Conservation (phyloP, 2,797 vertebrate genomes). For the Coracias cyanogaster region DNA sequence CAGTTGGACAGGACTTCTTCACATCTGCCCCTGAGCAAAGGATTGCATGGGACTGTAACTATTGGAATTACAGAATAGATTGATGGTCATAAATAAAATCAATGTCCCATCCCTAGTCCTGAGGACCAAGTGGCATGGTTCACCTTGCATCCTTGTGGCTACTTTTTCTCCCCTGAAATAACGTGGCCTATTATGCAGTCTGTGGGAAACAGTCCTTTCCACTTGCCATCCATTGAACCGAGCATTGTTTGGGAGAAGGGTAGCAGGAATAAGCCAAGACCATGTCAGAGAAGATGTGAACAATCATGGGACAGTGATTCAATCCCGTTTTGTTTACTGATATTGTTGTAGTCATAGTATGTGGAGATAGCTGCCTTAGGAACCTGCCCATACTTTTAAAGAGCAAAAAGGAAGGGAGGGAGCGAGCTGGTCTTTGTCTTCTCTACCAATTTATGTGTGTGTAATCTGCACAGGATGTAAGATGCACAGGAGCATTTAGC, state of each 20-base stretch:
- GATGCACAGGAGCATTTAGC: not conserved
- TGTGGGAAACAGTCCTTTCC: not conserved
- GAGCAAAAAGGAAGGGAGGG: not conserved
- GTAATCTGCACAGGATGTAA: not conserved
- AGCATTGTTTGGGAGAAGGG: not conserved
- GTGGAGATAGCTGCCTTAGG: not conserved
- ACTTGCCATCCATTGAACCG: not conserved
- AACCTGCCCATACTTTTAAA: not conserved
- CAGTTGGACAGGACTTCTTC: not conserved
- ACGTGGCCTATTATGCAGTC: not conserved
- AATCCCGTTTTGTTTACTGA: not conserved
- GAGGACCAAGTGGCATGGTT: not conserved
- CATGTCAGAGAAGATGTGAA: not conserved
- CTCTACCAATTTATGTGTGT: accelerated
- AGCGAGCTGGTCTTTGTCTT: not conserved
- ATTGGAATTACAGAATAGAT: not conserved
- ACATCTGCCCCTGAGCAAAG: not conserved
- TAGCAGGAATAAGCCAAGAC: not conserved
- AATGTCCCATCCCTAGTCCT: not conserved
- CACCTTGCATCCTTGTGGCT: not conserved
- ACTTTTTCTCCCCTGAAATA: not conserved
- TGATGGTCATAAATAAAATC: not conserved
- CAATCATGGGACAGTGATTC: not conserved
- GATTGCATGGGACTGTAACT: not conserved
- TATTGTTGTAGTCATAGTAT: not conserved